Evolutionary conservation across 2,888 invertebrate species (phyloP).

Genomic region (Drosophila nigritarsus): DNA sequence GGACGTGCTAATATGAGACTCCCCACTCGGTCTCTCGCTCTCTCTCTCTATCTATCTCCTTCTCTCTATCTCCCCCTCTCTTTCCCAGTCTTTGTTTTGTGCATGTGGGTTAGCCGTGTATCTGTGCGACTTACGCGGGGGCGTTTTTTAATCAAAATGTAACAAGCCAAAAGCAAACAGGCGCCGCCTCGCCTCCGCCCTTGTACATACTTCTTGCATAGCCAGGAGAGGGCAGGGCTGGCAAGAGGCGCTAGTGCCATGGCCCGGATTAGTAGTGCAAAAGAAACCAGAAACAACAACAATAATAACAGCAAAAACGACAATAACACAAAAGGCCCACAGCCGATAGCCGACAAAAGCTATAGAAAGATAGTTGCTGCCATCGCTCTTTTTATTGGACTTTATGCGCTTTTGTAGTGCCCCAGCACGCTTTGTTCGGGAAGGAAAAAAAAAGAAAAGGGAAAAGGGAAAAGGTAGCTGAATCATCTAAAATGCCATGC

Average conservation of each 20-base stretch:
- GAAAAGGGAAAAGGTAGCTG: slow-evolving; percentile 44
- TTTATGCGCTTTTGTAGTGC: slow-evolving; percentile 77
- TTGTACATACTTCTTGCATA: slow-evolving; percentile 20
- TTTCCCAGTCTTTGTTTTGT: slow-evolving; percentile 15
- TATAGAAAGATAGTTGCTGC: slow-evolving; percentile 78
- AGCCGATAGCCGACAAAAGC: slow-evolving; percentile 68
- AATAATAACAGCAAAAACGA: slow-evolving; percentile 31
- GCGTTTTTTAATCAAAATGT: slow-evolving; percentile 81
- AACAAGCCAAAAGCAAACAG: slow-evolving; percentile 81
- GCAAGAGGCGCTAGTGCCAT: slow-evolving; percentile 44
- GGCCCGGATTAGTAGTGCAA: slow-evolving; percentile 79
- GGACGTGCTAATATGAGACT: slow-evolving; percentile 37
- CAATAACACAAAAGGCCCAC: slow-evolving; percentile 58
- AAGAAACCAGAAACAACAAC: slow-evolving; percentile 57
- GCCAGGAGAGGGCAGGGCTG: background rate
- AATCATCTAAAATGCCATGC: slow-evolving; percentile 73
- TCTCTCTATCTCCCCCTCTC: background rate
- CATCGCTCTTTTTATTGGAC: slow-evolving; percentile 78
- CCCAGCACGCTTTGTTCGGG: slow-evolving; percentile 39
- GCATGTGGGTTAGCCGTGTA: slow-evolving; percentile 51
- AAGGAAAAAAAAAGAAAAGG: slow-evolving; percentile 4
- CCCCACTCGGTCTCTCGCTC: background rate
- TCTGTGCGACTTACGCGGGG: slow-evolving; percentile 73
- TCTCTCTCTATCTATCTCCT: background rate
- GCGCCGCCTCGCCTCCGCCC: slow-evolving; percentile 37